A percentile compares a stretch with the other conserved stretches of the same genome.
These are phyloP conservation scores for Crocuta crocuta DNA, from an alignment of 2,113 vertebrate species.

Conservation along the genomic window DNA sequence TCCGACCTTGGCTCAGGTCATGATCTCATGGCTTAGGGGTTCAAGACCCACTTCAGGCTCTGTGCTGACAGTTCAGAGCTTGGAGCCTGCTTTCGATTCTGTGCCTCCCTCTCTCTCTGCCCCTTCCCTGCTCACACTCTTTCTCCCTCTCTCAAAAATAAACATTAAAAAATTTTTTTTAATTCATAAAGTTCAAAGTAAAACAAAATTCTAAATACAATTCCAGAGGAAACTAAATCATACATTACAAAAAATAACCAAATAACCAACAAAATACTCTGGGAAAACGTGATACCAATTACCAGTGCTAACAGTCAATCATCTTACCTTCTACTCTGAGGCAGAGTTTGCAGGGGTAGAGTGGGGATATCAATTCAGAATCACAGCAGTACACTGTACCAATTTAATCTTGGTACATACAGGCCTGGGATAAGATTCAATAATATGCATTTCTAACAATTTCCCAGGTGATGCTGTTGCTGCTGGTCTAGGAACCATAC, in stretches of 20 bases:
- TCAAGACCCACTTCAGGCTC: too few species aligned
- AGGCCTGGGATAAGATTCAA: neutral
- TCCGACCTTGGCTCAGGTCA: too few species aligned
- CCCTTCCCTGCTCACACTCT: too few species aligned
- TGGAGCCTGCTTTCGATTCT: too few species aligned
- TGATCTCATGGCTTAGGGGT: too few species aligned
- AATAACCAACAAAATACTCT: neutral
- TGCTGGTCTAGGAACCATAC: neutral
- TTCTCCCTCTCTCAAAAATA: too few species aligned
- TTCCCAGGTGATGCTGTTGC: neutral
- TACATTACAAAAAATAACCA: slow-evolving; percentile 5
- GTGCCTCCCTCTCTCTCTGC: too few species aligned
- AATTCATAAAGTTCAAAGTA: neutral
- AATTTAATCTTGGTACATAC: neutral
- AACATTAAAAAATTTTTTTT: too few species aligned
- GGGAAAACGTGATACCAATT: neutral
- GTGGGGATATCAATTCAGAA: neutral
- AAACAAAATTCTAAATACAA: slow-evolving; percentile 18
- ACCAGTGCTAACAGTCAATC: neutral
- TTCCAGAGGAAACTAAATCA: slow-evolving; percentile 31
- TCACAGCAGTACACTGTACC: neutral
- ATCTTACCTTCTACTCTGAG: neutral
- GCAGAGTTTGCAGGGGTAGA: too few species aligned
- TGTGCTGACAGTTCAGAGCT: too few species aligned
- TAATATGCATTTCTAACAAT: neutral